These are phyloP conservation scores for Macroglossus sobrinus DNA, from an alignment of 2,113 vertebrate genomes.

Conservation along the genomic window DNA sequence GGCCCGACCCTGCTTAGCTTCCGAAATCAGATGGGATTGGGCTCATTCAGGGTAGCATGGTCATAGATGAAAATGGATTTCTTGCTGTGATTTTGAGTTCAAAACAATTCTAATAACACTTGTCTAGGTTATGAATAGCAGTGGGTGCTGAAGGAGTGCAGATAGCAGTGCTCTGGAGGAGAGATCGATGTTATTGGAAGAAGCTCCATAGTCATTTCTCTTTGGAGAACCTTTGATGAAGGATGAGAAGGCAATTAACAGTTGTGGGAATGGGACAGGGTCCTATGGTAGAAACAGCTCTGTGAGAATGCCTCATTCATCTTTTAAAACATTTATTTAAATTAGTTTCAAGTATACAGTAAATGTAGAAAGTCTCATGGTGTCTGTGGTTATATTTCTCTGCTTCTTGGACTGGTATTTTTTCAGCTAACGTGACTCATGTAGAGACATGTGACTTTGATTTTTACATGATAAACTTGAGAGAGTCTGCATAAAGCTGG, in stretches of 20 bases:
- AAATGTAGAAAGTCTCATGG: not conserved
- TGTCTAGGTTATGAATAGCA: not conserved
- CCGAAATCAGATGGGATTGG: too few relatives aligned
- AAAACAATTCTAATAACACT: not conserved
- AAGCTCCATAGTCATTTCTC: not conserved
- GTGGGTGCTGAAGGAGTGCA: not conserved
- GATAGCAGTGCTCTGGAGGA: not conserved
- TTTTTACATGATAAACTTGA: slow-evolving; percentile 37
- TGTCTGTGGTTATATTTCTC: slow-evolving; percentile 32
- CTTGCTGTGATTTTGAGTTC: not conserved
- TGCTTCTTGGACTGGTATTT: slow-evolving; percentile 18
- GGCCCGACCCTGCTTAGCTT: too few relatives aligned
- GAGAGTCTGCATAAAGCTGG: not conserved
- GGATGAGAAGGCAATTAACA: not conserved
- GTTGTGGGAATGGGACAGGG: not conserved
- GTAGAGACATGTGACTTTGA: slow-evolving; percentile 44
- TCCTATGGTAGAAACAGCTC: not conserved
- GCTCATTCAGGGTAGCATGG: too few relatives aligned
- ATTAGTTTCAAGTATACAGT: too few relatives aligned
- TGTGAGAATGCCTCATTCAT: not conserved
- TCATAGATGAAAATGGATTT: not conserved
- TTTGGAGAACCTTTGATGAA: not conserved
- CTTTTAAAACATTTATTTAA: not conserved
- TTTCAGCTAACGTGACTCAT: not conserved
- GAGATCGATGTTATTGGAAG: not conserved